Evolutionary conservation across 1,140 invertebrate species (phyloP), one percentile per base, ranked within the genome.

Genomic region (Macrobrachium rosenbergii): DNA sequence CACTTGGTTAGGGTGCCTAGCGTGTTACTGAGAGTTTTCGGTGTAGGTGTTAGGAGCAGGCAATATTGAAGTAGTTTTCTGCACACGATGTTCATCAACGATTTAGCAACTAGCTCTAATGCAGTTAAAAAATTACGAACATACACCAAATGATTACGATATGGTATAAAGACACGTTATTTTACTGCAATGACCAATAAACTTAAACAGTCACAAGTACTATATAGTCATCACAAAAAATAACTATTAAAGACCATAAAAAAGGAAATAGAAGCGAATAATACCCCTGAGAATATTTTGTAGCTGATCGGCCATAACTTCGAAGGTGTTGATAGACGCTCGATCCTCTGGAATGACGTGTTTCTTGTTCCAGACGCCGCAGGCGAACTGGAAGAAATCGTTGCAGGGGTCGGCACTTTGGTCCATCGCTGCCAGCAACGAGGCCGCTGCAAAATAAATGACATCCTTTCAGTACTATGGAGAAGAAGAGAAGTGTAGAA

Each of bases 311-410:
- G 96, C 95, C 82, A 98, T 93, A 17, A 96, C 95, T 92, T 98
- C 96, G 91, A 98, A 98, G 0, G 96, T 97, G 90, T 95, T 96
- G 78, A 97, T 96, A 21, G 95, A 96, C 88, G 96, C 95, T 89
- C 95, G 93, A 91, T 98, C 97, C 91, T 98, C 97, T 0, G 97
- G 97, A 90, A 98, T 98, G 5, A 96, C 93, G 93, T 98, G 96
- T 83, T 95, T 94, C 90, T 95, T 95, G 91, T 98, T 98, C 97
- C 97, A 98, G 2, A 95, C 95, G 2, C 97, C 97, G 88, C 93
- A 94, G 14, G 93, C 93, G 89, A 91, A 94, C 88, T 90, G 95
- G 92, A 97, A 98, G 92, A 98, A 98, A 91, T 98, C 95, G 23
- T 94, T 93, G 92, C 97, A 98, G 12, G 97, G 97, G 91, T 97